A percentile compares a stretch with the other conserved stretches of the same genome.
These are phyloP conservation scores for Hyperoodon ampullatus DNA, from an alignment of 2,113 vertebrate species.

Conservation along the genomic window DNA sequence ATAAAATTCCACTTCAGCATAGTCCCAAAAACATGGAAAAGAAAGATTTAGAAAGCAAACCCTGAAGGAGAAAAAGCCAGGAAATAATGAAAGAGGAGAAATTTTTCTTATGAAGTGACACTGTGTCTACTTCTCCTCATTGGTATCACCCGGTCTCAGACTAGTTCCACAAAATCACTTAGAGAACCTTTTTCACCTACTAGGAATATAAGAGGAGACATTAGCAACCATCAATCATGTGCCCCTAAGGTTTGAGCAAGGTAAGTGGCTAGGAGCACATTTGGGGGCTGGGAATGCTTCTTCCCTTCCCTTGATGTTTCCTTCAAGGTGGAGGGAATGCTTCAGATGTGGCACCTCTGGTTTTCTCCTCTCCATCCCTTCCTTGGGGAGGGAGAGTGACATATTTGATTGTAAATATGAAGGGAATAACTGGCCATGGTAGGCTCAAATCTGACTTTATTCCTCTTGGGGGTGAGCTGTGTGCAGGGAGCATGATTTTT, in stretches of 20 bases:
- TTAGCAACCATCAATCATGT: neutral
- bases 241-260: too few species aligned
- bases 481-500: neutral
- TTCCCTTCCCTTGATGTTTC: neutral
- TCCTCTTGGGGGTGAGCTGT: neutral
- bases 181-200: neutral
- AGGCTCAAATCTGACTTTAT: neutral
- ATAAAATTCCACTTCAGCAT: conserved; percentile 62
- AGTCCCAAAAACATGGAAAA: conserved; percentile 25
- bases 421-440: too few species aligned
- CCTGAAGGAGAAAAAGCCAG: conserved; percentile 13
- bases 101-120: neutral
- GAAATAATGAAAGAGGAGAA: neutral
- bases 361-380: neutral
- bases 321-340: neutral
- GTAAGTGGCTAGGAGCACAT: neutral
- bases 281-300: neutral
- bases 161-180: neutral
- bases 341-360: neutral
- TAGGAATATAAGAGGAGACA: neutral
- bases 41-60: conserved; percentile 55
- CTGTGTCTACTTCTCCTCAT: neutral
- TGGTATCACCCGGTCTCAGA: too few species aligned
- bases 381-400: neutral
- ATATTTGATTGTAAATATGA: neutral